Base-by-base conservation (phyloP, 2,113 vertebrate genomes). In the Phylloscopus whistleri region DNA sequence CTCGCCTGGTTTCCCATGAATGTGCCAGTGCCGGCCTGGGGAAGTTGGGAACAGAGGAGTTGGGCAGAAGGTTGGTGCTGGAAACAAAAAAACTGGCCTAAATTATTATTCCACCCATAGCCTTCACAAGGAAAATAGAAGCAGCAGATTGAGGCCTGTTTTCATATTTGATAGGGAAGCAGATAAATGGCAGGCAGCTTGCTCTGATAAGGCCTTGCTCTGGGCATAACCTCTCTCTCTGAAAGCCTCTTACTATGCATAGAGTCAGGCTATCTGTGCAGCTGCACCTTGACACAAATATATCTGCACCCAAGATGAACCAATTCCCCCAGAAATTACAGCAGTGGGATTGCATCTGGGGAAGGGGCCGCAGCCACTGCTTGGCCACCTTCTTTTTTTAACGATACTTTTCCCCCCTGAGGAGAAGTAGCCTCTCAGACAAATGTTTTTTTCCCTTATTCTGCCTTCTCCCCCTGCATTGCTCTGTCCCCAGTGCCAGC, bases 191-290 rank as follows among this genome's bases (percentile, higher is more conserved):
- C 98, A 98, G 98, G 98, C 98, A 98, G 98, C 99, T 99, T 98
- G 99, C 98, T 98, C 98, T 98, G 99, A 99, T 99, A 99, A 99
- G 99, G 98, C 98, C 98, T 98, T 98, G 99, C 98, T 98, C 98
- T 98, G 98, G 99, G 98, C 98, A 98, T 98, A 98, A 98, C 98
- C 98, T 98, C 98, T 98, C 98, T 98, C 98, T 99, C 98, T 98
- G 98, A 98, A 98, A 98, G 98, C 98, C 98, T 98, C 99, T 99
- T 99, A 99, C 99, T 99, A 99, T 99, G 99, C 99, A 99, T 99
- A 99, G 99, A 99, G 98, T 98, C 98, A 98, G 98, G 98, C 99
- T 99, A 99, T 99, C 99, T 99, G 98, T 98, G 98, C 98, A 98
- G 97, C 98, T 99, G 99, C 99, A 99, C 99, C 99, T 99, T 99